These are phyloP conservation scores for Cyprinodon variegatus DNA, from an alignment of 2,113 vertebrate species.

Conservation along the genomic window DNA sequence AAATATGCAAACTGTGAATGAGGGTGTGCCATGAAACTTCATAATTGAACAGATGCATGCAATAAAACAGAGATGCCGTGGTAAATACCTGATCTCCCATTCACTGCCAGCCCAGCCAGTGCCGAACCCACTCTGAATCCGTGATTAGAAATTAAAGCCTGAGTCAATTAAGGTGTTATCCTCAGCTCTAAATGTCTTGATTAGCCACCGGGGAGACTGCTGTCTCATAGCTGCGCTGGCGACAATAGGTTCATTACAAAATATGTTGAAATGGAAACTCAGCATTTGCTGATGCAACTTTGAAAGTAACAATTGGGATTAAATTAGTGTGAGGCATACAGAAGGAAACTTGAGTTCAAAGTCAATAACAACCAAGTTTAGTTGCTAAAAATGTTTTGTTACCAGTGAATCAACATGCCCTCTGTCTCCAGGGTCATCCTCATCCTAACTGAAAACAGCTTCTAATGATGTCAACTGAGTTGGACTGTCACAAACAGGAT, in stretches of 20 bases:
- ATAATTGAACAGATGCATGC: slow-evolving; percentile 77
- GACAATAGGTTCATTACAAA: slow-evolving; percentile 44
- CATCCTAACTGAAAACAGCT: slow-evolving; percentile 57
- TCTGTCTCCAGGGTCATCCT: slow-evolving; percentile 42
- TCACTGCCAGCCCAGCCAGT: slow-evolving; percentile 44
- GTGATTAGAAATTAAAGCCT: slow-evolving; percentile 75
- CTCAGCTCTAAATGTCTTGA: slow-evolving; percentile 53
- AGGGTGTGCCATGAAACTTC: slow-evolving; percentile 41
- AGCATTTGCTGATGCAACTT: slow-evolving; percentile 44
- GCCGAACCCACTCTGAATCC: slow-evolving; percentile 62
- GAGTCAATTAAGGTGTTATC: slow-evolving; percentile 72
- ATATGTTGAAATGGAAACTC: slow-evolving; percentile 55
- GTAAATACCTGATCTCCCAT: slow-evolving; percentile 77
- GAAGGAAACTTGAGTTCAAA: slow-evolving; percentile 31
- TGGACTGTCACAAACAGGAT: slow-evolving; percentile 50
- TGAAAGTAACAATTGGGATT: slow-evolving; percentile 55
- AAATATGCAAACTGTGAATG: slow-evolving; percentile 67
- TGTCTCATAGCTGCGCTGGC: slow-evolving; percentile 42
- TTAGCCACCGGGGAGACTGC: slow-evolving; percentile 52
- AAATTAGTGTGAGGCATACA: slow-evolving; percentile 23
- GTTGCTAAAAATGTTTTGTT: slow-evolving; percentile 43
- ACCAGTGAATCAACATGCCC: slow-evolving; percentile 54
- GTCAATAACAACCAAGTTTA: slow-evolving; percentile 28
- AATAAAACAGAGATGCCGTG: slow-evolving; percentile 61
- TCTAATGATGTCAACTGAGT: slow-evolving; percentile 33